These are phyloP conservation scores for Aptenodytes forsteri DNA, from an alignment of 2,113 vertebrate species.

Conservation along the genomic window DNA sequence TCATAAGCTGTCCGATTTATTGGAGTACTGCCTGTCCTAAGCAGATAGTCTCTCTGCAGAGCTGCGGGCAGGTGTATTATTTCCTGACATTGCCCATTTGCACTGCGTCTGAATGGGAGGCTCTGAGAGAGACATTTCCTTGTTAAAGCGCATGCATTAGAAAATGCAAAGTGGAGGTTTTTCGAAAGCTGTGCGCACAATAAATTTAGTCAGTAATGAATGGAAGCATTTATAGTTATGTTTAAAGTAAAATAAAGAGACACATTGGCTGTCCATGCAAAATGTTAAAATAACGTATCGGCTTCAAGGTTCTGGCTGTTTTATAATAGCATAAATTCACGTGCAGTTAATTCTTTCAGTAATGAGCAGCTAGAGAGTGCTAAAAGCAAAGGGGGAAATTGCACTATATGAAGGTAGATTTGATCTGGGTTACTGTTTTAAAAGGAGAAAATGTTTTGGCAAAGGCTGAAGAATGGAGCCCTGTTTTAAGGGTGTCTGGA, in stretches of 20 bases:
- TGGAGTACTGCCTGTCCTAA: constrained; percentile 37
- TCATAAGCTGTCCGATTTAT: constrained; percentile 29
- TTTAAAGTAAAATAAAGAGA: constrained; percentile 10
- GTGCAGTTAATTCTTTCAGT: constrained; percentile 27
- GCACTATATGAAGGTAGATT: background rate
- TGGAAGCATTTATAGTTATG: background rate
- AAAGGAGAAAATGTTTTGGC: background rate
- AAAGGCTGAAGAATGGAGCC: background rate
- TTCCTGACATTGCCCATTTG: background rate
- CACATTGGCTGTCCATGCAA: background rate
- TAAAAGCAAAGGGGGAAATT: constrained; percentile 24
- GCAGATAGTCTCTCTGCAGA: constrained; percentile 8
- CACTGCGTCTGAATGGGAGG: background rate
- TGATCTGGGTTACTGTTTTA: constrained; percentile 1
- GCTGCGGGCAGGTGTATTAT: background rate
- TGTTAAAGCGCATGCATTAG: background rate
- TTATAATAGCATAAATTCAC: constrained; percentile 37
- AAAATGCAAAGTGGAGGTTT: constrained; percentile 22
- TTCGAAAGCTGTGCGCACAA: background rate
- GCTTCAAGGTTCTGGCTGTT: background rate
- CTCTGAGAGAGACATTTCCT: background rate
- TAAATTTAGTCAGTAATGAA: constrained; percentile 25
- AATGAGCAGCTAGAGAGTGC: constrained; percentile 5
- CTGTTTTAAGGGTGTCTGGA: background rate
- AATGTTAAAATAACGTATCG: background rate